These are phyloP conservation scores for Falcunculus frontatus DNA, from an alignment of 2,113 vertebrate genomes.

Conservation along the genomic window DNA sequence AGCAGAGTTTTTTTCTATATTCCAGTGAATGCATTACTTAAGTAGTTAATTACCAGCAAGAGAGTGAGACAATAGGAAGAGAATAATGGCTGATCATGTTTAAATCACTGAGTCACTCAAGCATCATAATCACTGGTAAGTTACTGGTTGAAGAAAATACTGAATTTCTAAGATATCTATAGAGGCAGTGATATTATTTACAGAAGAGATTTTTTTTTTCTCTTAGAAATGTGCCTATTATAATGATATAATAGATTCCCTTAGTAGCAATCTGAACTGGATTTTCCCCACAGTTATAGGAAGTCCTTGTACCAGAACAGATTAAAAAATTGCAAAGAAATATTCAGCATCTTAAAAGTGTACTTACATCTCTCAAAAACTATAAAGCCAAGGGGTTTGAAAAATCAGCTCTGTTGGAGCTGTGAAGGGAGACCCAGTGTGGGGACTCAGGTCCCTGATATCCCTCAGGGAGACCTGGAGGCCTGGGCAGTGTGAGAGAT, in stretches of 20 bases:
- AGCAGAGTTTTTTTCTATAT: neutral
- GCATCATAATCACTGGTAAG: neutral
- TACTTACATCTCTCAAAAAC: neutral
- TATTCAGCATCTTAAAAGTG: neutral
- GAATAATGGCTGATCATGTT: neutral
- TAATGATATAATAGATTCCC: neutral
- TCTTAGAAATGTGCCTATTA: neutral
- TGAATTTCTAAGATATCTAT: neutral
- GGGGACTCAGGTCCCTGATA: neutral
- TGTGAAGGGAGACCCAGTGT: neutral
- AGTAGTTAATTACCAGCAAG: neutral
- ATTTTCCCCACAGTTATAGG: neutral
- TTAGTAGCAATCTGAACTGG: neutral
- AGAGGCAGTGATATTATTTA: neutral
- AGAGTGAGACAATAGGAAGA: neutral
- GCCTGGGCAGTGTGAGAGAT: neutral
- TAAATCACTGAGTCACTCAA: neutral
- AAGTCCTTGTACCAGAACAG: neutral
- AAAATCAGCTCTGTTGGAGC: neutral
- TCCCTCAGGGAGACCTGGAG: neutral
- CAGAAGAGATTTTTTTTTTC: neutral
- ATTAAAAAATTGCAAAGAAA: neutral
- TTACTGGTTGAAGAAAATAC: neutral
- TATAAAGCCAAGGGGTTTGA: neutral
- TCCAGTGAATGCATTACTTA: neutral